Conservation (phyloP, 2,888 invertebrate genomes). For the Campopleginae sp. region DNA sequence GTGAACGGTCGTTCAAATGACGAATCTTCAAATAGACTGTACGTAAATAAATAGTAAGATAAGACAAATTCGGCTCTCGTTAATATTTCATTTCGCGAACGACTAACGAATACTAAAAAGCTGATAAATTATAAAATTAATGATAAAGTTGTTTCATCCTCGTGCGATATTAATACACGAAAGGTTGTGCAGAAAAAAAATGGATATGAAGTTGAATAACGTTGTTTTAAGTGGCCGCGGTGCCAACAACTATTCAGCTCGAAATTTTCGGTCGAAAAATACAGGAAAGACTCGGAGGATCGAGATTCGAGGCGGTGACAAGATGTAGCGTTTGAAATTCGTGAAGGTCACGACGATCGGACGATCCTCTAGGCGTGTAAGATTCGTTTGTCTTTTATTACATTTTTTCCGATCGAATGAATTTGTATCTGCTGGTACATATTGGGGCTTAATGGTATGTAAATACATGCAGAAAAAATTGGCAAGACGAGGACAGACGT, state of each 20-base stretch:
- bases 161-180: conserved; percentile 2
- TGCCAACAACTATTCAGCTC: not conserved
- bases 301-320: not conserved
- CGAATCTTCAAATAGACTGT: not conserved
- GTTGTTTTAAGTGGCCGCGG: not conserved
- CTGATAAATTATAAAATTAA: conserved; percentile 1
- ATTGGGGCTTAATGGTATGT: not conserved
- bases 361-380: not conserved
- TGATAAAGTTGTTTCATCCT: not conserved
- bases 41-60: not conserved
- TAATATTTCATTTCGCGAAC: not conserved
- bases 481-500: not conserved
- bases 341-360: not conserved
- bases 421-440: conserved; percentile 3
- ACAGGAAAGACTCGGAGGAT: not conserved
- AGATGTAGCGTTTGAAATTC: not conserved
- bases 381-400: not conserved
- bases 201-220: not conserved
- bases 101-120: not conserved
- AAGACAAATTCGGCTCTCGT: not conserved
- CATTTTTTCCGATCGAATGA: not conserved
- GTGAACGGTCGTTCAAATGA: not conserved
- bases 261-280: not conserved
- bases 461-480: conserved; percentile 1
- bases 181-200: not conserved